Percentiles rank a stretch among this genome's conserved stretches.
These are phyloP conservation scores for Prenolepis imparis DNA, from an alignment of 2,888 invertebrate genomes.

Conservation along the genomic window DNA sequence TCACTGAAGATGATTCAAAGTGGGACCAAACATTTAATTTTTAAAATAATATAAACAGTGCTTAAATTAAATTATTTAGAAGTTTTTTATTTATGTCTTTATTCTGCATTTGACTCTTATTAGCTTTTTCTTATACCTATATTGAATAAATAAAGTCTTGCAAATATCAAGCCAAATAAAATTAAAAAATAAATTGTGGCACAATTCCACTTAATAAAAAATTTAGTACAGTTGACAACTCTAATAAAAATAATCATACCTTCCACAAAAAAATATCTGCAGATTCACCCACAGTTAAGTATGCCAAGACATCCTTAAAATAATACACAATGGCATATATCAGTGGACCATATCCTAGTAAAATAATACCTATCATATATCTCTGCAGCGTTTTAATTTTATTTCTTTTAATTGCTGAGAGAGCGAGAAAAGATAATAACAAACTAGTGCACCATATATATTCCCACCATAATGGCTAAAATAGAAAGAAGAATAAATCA, in stretches of 20 bases:
- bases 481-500: slow-evolving; percentile 73
- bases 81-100: no score
- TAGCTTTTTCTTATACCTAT: no score
- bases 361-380: slow-evolving; percentile 93
- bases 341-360: slow-evolving; percentile 94
- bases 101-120: no score
- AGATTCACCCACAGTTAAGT: slow-evolving; percentile 90
- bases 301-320: slow-evolving; percentile 94
- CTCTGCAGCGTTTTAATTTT: slow-evolving; percentile 91
- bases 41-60: no score
- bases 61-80: no score
- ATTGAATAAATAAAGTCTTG: not conserved
- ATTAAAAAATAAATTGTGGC: not conserved
- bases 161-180: slow-evolving; percentile 33
- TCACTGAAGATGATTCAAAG: no score
- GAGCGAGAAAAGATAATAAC: slow-evolving; percentile 93
- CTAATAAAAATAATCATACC: slow-evolving; percentile 86
- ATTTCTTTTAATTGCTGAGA: slow-evolving; percentile 95
- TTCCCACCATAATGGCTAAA: slow-evolving; percentile 96
- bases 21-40: no score
- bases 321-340: slow-evolving; percentile 94
- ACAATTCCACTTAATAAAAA: not conserved
- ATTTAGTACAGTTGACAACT: slow-evolving; percentile 1
- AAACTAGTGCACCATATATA: slow-evolving; percentile 96
- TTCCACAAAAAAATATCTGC: slow-evolving; percentile 93